phyloP scores from a whole-genome alignment of 1,140 invertebrate genomes.

The Pseudomyrmex dendroicus region DNA sequence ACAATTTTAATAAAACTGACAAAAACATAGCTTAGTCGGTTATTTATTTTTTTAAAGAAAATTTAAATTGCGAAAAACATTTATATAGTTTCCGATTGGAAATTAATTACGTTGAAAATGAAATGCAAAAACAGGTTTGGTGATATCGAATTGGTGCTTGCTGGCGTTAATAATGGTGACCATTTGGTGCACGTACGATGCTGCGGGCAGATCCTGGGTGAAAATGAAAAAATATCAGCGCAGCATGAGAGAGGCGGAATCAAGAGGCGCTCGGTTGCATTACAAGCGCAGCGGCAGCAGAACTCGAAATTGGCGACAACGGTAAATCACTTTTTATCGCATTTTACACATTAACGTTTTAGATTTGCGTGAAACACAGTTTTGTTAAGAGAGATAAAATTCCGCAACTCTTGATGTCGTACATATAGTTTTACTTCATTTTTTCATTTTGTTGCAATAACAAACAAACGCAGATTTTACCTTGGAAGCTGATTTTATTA shows the following conservation, averaged over 20 bases:
- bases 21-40: no score
- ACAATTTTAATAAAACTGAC: neutral
- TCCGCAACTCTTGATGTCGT: neutral
- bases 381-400: neutral
- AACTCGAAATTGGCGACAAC: constrained; percentile 94
- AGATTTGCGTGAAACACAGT: no score
- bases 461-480: no score
- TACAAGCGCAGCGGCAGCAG: constrained; percentile 92
- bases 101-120: neutral
- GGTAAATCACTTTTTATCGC: constrained; percentile 84
- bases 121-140: constrained; percentile 87
- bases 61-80: neutral
- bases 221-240: constrained; percentile 96
- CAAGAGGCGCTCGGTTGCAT: constrained; percentile 87
- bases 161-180: constrained; percentile 91
- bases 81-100: neutral
- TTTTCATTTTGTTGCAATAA: no score
- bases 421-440: no score
- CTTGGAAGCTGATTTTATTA: neutral
- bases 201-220: constrained; percentile 95
- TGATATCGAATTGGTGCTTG: constrained; percentile 93
- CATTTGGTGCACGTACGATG: constrained; percentile 95
- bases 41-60: neutral
- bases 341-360: neutral
- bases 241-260: constrained; percentile 91